Conservation (phyloP, 1,140 invertebrate genomes). For the Drosophila prosaltans region DNA sequence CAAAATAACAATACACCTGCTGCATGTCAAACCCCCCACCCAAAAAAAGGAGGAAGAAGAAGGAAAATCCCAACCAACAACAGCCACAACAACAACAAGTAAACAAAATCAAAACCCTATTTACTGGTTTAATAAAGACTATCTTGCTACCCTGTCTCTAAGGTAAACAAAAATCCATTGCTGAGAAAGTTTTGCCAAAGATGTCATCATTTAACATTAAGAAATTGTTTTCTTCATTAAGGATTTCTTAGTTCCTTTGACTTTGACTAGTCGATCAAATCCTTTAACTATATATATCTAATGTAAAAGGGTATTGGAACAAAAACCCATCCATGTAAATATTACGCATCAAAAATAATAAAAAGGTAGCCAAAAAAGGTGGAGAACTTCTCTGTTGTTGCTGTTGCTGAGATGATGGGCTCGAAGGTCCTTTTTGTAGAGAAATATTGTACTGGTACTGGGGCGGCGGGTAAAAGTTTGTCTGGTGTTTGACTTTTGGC, state of each 20-base stretch:
- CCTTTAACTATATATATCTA: neutral
- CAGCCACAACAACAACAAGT: neutral
- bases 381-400: neutral
- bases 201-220: too few relatives aligned
- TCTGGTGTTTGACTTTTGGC: slow-evolving; percentile 75
- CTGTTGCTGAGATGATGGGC: slow-evolving; percentile 7
- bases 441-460: neutral
- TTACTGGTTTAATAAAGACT: neutral
- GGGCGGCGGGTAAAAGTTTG: slow-evolving; percentile 51
- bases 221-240: too few relatives aligned
- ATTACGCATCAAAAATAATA: slow-evolving; percentile 57
- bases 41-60: neutral
- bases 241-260: too few relatives aligned
- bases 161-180: too few relatives aligned
- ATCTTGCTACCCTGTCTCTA: neutral
- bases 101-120: neutral
- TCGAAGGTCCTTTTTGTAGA: slow-evolving; percentile 4
- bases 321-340: slow-evolving; percentile 63
- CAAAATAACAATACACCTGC: slow-evolving; percentile 58
- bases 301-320: neutral
- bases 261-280: neutral
- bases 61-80: slow-evolving; percentile 18
- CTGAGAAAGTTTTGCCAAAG: too few relatives aligned
- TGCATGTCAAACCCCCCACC: slow-evolving; percentile 61
- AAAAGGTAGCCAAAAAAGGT: slow-evolving; percentile 55